phyloP scores from a whole-genome alignment of 2,797 vertebrate genomes.

The Myotis vivesi region DNA sequence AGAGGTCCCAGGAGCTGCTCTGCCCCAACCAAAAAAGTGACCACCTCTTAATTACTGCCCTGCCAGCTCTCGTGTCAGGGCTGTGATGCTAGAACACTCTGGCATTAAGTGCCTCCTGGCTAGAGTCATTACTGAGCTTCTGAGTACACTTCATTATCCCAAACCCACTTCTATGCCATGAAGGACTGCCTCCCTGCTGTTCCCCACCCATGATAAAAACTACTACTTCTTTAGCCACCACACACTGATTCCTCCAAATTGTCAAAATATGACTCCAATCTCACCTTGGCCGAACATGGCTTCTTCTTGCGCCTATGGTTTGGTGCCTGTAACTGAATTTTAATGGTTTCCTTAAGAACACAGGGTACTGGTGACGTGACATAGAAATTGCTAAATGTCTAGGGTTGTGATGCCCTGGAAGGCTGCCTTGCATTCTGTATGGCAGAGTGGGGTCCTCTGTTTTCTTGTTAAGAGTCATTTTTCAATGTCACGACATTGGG shows the following conservation, averaged over 20 bases:
- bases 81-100: background rate
- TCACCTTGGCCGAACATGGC: background rate
- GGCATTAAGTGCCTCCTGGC: background rate
- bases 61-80: background rate
- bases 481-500: background rate
- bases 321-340: background rate
- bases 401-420: background rate
- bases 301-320: background rate
- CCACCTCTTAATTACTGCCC: background rate
- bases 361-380: background rate
- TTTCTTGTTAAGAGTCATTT: background rate
- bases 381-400: background rate
- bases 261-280: background rate
- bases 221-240: background rate
- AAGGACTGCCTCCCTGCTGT: accelerated
- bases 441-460: background rate
- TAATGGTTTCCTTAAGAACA: background rate
- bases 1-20: background rate
- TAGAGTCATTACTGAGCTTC: background rate
- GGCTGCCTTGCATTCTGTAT: no score
- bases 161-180: background rate
- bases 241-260: background rate
- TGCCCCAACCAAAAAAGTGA: background rate
- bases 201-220: background rate
- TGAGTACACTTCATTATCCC: background rate